A percentile compares a stretch with the other conserved stretches of the same genome.
Evolutionary conservation across 2,113 vertebrate species (phyloP).

Genomic region (Spheniscus mendiculus): DNA sequence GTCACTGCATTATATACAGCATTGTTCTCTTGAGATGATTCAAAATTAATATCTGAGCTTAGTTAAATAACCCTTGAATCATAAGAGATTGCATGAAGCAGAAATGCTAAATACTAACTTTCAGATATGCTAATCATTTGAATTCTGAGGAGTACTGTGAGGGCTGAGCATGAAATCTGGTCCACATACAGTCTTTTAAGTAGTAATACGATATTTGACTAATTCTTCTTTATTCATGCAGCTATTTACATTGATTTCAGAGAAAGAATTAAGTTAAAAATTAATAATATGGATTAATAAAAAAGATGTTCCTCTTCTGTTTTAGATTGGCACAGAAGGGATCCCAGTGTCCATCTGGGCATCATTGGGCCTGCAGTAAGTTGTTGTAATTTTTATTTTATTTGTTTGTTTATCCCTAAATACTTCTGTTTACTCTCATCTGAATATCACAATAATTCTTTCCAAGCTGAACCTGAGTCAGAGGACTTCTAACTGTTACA

Average conservation of each 20-base stretch:
- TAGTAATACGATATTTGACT: not conserved
- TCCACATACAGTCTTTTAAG: not conserved
- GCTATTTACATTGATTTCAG: not conserved
- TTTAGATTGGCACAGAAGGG: conserved; percentile 85
- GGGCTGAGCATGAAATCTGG: not conserved
- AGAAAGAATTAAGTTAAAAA: not conserved
- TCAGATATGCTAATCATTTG: not conserved
- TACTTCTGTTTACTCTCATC: not conserved
- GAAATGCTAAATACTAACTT: not conserved
- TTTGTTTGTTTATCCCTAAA: not conserved
- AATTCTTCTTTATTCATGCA: not conserved
- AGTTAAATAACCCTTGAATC: conserved; percentile 15
- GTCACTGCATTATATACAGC: not conserved
- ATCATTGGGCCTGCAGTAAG: conserved; percentile 89
- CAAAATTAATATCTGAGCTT: not conserved
- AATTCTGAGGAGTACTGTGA: not conserved
- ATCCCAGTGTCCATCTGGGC: conserved; percentile 80
- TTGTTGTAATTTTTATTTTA: not conserved
- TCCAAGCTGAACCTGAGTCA: not conserved
- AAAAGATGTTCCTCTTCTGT: not conserved
- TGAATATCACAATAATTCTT: not conserved
- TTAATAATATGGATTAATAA: not conserved
- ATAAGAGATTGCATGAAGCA: not conserved
- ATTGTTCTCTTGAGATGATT: not conserved
- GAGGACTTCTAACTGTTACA: not conserved